Conservation (phyloP, 2,113 vertebrate species). For the Xyrauchen texanus region DNA sequence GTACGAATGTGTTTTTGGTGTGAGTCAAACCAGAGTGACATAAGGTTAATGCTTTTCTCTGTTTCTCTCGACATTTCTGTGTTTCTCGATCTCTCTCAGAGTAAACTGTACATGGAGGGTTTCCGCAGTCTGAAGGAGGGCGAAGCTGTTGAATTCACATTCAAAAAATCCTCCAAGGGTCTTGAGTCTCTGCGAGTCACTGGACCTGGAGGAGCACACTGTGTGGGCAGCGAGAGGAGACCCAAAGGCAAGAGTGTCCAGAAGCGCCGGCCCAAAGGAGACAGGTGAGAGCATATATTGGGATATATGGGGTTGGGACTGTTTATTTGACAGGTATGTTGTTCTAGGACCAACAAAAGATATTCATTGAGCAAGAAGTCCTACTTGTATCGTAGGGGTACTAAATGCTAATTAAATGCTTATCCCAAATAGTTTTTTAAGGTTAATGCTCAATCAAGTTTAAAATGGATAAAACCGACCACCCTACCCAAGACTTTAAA, state of each 20-base stretch:
- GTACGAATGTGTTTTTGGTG: not conserved
- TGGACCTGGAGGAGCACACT: slow-evolving; percentile 87
- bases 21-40: not conserved
- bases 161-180: slow-evolving; percentile 95
- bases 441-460: too few relatives aligned
- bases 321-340: too few relatives aligned
- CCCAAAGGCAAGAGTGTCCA: slow-evolving; percentile 93
- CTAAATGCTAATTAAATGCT: too few relatives aligned
- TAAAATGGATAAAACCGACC: too few relatives aligned
- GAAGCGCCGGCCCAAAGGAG: slow-evolving; percentile 91
- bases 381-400: too few relatives aligned
- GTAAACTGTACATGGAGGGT: slow-evolving; percentile 98
- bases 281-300: slow-evolving; percentile 76
- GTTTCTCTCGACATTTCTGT: not conserved
- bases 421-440: too few relatives aligned
- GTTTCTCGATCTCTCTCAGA: slow-evolving; percentile 69
- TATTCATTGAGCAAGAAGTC: too few relatives aligned
- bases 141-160: slow-evolving; percentile 92
- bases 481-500: too few relatives aligned
- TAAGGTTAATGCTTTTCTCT: too few relatives aligned
- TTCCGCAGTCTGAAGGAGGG: slow-evolving; percentile 98
- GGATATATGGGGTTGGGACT: too few relatives aligned
- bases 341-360: too few relatives aligned
- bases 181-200: slow-evolving; percentile 92
- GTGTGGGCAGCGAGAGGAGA: slow-evolving; percentile 89